Conservation (phyloP, 2,888 invertebrate genomes). For the Pollenia labialis region DNA sequence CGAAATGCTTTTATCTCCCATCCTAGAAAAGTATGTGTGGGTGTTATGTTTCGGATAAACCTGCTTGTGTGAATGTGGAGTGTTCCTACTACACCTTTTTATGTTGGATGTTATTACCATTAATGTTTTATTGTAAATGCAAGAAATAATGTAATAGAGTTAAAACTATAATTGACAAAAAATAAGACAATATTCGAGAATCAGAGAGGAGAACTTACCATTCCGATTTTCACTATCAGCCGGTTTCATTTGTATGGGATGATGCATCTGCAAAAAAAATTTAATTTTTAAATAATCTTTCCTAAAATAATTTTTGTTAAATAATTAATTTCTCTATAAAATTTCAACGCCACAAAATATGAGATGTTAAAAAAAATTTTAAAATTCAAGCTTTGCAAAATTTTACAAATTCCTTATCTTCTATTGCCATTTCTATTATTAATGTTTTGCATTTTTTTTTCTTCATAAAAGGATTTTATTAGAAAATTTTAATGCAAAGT, state of each 20-base stretch:
- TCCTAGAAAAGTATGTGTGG: not conserved
- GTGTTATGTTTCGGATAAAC: not conserved
- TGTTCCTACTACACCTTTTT: constrained; percentile 15
- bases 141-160: not conserved
- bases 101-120: constrained; percentile 22
- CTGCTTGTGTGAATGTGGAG: no score
- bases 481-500: constrained; percentile 44
- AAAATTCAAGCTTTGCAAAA: not conserved
- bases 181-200: not conserved
- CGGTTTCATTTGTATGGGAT: constrained; percentile 99
- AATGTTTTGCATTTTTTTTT: constrained; percentile 25
- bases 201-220: constrained; percentile 88
- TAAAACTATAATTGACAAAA: not conserved
- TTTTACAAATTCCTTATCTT: constrained; percentile 31
- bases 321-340: not conserved
- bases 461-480: constrained; percentile 37
- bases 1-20: constrained; percentile 54
- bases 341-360: not conserved
- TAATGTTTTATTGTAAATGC: constrained; percentile 21
- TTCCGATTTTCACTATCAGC: constrained; percentile 99
- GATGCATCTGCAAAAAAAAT: constrained; percentile 93
- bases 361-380: not conserved
- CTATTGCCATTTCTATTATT: constrained; percentile 43
- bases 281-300: constrained; percentile 26
- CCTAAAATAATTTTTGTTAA: not conserved